Evolutionary conservation across 2,888 invertebrate genomes (phyloP).

Genomic region (Acanthosepion esculentum): DNA sequence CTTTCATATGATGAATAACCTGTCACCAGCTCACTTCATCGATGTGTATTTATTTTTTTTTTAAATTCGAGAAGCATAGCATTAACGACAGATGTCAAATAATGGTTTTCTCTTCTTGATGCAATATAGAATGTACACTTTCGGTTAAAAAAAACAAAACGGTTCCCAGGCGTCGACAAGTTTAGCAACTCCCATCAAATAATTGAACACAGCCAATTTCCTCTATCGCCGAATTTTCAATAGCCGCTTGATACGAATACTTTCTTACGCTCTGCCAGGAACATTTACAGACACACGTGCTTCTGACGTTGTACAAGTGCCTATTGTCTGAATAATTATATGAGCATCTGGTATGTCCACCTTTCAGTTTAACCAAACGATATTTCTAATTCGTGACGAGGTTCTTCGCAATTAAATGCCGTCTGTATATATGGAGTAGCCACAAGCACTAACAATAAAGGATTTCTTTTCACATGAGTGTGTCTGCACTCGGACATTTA

Average conservation of each 20-base stretch:
- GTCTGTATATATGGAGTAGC: not conserved
- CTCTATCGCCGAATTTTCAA: not conserved
- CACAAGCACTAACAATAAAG: not conserved
- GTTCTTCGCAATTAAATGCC: not conserved
- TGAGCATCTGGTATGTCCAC: not conserved
- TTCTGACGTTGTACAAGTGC: not conserved
- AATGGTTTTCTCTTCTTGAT: no score
- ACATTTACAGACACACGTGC: not conserved
- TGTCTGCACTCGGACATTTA: not conserved
- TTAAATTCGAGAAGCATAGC: no score
- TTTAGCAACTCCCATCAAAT: no score
- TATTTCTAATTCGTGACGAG: constrained; percentile 33
- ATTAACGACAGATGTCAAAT: no score
- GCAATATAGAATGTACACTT: no score
- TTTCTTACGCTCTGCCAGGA: not conserved
- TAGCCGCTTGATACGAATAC: not conserved
- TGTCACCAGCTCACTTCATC: no score
- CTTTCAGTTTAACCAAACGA: not conserved
- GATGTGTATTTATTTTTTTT: no score
- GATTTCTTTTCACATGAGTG: not conserved
- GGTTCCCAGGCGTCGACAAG: no score
- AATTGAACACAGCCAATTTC: not conserved
- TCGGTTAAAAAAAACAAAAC: no score
- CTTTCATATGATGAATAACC: no score
- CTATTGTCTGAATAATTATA: not conserved